Evolutionary conservation across 2,888 invertebrate species (phyloP).

Genomic region (Chrysolina haemoptera): DNA sequence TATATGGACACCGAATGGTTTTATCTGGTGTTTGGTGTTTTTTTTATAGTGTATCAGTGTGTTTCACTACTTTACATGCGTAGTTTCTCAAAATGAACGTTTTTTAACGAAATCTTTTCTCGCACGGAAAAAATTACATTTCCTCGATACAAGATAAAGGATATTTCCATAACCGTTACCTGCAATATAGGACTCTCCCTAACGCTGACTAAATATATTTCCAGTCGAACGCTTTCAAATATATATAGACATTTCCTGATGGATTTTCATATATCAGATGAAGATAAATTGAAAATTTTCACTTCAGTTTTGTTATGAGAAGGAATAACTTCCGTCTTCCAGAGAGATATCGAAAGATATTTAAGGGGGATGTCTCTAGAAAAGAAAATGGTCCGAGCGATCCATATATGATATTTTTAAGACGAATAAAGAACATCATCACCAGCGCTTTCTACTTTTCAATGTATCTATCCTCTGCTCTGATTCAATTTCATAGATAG

Average conservation of each 20-base stretch:
- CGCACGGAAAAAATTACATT: too few species aligned
- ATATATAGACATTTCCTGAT: neutral
- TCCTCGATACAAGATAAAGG: too few species aligned
- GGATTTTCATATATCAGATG: neutral
- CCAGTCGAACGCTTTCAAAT: neutral
- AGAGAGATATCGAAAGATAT: neutral
- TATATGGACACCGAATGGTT: too few species aligned
- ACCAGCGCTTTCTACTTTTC: neutral
- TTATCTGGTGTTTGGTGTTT: too few species aligned
- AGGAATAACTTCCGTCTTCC: neutral
- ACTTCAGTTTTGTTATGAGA: neutral
- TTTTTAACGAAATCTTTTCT: too few species aligned
- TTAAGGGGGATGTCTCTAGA: neutral
- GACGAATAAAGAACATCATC: neutral
- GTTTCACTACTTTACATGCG: too few species aligned
- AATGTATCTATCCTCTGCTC: neutral
- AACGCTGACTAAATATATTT: neutral
- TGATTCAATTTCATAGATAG: neutral
- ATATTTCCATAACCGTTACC: too few species aligned
- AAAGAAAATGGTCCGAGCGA: neutral
- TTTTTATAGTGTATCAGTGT: too few species aligned
- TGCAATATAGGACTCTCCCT: neutral
- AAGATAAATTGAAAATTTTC: conserved; percentile 12
- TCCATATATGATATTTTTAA: neutral
- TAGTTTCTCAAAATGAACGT: too few species aligned